Evolutionary conservation across 2,888 invertebrate genomes (phyloP).

Genomic region (Phyllotreta striolata): DNA sequence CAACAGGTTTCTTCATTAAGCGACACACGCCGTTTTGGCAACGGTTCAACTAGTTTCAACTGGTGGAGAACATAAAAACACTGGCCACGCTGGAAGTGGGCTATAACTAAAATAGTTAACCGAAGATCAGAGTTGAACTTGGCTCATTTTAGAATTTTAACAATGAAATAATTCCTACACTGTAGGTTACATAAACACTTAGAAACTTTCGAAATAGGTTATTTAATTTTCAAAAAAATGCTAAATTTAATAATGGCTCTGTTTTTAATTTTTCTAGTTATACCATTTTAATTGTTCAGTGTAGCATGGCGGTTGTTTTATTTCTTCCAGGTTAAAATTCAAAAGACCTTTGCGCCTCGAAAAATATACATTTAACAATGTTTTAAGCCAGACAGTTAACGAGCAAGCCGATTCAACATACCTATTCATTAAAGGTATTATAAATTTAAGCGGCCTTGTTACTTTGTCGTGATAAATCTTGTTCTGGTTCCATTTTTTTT

Average conservation of each 20-base stretch:
- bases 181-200: no score
- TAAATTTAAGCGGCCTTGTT: conserved; percentile 3
- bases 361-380: conserved; percentile 1
- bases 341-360: neutral
- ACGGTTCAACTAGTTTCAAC: neutral
- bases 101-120: no score
- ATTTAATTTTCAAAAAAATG: no score
- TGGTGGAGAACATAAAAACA: no score
- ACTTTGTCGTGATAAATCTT: conserved; percentile 3
- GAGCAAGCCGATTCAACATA: neutral
- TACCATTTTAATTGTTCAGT: neutral
- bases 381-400: neutral
- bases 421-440: conserved; percentile 7
- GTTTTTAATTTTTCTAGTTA: neutral
- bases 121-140: no score
- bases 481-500: neutral
- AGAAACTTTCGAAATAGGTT: no score
- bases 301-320: neutral
- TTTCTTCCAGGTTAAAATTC: neutral
- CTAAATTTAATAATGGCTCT: no score
- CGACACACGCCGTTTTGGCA: conserved; percentile 11
- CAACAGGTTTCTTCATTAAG: conserved; percentile 12
- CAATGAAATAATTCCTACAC: no score
- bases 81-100: no score
- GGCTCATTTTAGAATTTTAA: no score